Base-by-base conservation (phyloP, 1,140 invertebrate genomes). In the Scaptomyza hsui region DNA sequence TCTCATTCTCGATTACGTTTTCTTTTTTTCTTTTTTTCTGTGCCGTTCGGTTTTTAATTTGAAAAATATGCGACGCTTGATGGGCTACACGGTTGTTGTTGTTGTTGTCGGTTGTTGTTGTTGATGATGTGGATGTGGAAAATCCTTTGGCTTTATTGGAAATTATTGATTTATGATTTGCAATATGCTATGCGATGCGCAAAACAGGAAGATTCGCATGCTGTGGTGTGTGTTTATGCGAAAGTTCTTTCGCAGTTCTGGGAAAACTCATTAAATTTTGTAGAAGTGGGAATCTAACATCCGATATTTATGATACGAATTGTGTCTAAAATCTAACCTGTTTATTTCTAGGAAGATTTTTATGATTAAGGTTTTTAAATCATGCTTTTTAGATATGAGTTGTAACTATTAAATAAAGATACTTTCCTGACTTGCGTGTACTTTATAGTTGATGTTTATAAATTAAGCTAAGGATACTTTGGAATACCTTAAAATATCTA, bases 91-190 rank as follows among this genome's bases (percentile, higher is more conserved):
- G 59, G 56, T 42, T 59, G 63, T 49, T 56, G 53, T 51, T 60
- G 45, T 10, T 51, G 59, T 12, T 42, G 32, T 15, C 12, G 24
- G 16, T 45, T 13, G 35, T 39, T 16, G 60, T 41, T 41, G 29
- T 47, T 39, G 29, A 26, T 35, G 60, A 51, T 48, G 63, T 62
- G 29, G 60, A 55, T 62, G 26, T 29, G 64, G 60, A 61, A 75
- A 75, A 59, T 60, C 65, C 64, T 72, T 85, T 64, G 55, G 57
- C 52, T 67, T 61, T 48, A 71, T 65, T 77, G 51, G 49, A 81
- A 85, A 65, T 81, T 86, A 86, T 86, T 88, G 82, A 86, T 86
- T 86, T 86, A 81, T 86, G 65, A 59, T 75, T 69, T 45, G 55
- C 44, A 60, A 57, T 73, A 68, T 48, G 61, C 21, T 29, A 52